Base-by-base conservation (phyloP, 1,140 invertebrate species). In the Dendrolimus kikuchii region DNA sequence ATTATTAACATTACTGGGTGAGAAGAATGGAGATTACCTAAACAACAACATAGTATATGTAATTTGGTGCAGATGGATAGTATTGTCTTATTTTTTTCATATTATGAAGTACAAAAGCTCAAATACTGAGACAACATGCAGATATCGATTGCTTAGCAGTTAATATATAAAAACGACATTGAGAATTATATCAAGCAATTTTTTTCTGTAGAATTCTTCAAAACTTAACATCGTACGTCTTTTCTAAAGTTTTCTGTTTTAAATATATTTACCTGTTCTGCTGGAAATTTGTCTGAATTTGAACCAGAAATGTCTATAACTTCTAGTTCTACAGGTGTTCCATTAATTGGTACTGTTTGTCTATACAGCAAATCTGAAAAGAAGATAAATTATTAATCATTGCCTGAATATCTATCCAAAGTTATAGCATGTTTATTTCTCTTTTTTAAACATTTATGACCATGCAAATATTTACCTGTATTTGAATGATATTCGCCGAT, bases 401-500 rank as follows among this genome's bases (percentile, higher is more conserved):
- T 44, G 44, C n/a, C 23, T 5, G 36, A 44, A 45, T 45, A 10
- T 45, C 7, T n/a, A 45, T 45, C n/a, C 1, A 45, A 45, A 8
- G n/a, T n/a, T 45, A 45, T 5, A n/a, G 5, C 6, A 45, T 9
- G 43, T 45, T 2, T 45, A 45, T 45, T 45, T 23, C 23, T 3
- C 23, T 23, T 23, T 23, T 1, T 23, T 23, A 23, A 23, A 23
- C 23, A 23, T 23, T 23, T 23, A 23, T 23, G 23, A 23, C 1
- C 1, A 23, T 23, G 37, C 38, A 38, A 44, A 38, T 36, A 10
- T 87, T 89, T 82, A 94, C 93, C 93, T 87, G 93, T 92, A 74
- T 93, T 93, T 64, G 93, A 94, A 71, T 93, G 90, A 77, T 95
- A 95, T 88, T 95, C 93, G 50, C 94, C 93, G 57, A 95, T 95